Evolutionary conservation across 2,797 vertebrate species (phyloP).

Genomic region (Takifugu rubripes): DNA sequence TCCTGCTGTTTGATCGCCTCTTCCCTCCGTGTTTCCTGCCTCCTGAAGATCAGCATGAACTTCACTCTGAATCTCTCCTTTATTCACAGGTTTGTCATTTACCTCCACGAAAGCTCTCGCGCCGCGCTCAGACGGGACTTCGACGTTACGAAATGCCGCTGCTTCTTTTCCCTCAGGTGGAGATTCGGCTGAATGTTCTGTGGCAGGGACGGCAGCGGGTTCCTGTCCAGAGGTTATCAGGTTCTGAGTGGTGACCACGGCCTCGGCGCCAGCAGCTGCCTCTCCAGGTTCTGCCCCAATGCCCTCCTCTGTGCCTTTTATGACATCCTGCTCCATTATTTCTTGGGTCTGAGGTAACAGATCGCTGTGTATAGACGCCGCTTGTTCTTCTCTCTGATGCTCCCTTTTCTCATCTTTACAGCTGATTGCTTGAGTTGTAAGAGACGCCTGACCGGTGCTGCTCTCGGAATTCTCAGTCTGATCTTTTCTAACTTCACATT

Average conservation of each 20-base stretch:
- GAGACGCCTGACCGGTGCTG: slow-evolving; percentile 3
- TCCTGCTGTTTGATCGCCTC: slow-evolving; percentile 1
- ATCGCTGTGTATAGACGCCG: slow-evolving; percentile 9
- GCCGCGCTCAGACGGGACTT: slow-evolving; percentile 41
- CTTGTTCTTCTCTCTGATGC: slow-evolving; percentile 7
- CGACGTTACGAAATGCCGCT: slow-evolving; percentile 17
- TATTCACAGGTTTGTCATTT: slow-evolving; percentile 32
- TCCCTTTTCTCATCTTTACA: slow-evolving; percentile 19
- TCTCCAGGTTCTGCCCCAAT: slow-evolving; percentile 3
- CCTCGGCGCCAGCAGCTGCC: not conserved
- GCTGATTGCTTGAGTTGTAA: slow-evolving; percentile 15
- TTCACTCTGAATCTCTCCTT: slow-evolving; percentile 46
- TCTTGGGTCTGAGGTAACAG: slow-evolving; percentile 15
- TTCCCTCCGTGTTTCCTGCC: slow-evolving; percentile 2
- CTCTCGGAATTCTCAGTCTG: slow-evolving; percentile 15
- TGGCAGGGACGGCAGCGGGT: slow-evolving; percentile 9
- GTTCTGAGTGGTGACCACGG: slow-evolving; percentile 8
- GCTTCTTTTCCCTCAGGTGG: slow-evolving; percentile 1
- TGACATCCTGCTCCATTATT: slow-evolving; percentile 8
- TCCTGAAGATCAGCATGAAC: slow-evolving; percentile 54
- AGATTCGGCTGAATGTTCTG: slow-evolving; percentile 2
- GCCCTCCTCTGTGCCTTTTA: slow-evolving; percentile 13
- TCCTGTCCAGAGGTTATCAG: slow-evolving; percentile 24
- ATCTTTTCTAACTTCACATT: slow-evolving; percentile 26
- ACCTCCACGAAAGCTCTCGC: slow-evolving; percentile 41